Evolutionary conservation across 2,888 invertebrate species (phyloP), one percentile per base, ranked within the genome.

Genomic region (Leucozona laternaria): DNA sequence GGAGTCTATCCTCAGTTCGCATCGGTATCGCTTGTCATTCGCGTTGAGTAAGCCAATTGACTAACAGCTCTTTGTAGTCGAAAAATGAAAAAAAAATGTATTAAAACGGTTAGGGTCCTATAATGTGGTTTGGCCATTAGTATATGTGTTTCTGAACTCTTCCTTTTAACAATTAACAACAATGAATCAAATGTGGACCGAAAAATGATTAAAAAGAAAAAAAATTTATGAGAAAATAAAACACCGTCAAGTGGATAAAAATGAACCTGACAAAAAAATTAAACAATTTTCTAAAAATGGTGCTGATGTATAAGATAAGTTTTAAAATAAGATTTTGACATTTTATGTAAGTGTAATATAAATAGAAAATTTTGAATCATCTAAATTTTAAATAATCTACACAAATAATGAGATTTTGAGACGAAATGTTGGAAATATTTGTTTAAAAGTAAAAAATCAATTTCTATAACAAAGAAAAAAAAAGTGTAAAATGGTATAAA

Each of bases 11-110:
- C 73, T 86, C 53, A 58, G 57, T 64, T 86, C 86, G 79, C 75
- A 73, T 82, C 82, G 73, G 82, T 78, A 37, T 79, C 73, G 78
- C 62, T 79, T 86, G 78, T 82, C 86, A 86, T 82, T 86, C 86
- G 86, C 64, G 75, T 82, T 86, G 58, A 75, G 82, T 75, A 75
- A 79, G 81, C 79, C 78, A 64, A 82, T 78, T 78, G 86, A 79
- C 75, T 68, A 68, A 68, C 66, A 53, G 22, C 25, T 13, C 17
- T 62, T 57, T 13, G 7, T 25, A 8, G 10, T 37, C 22, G 17
- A 68, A 45, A 53, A 68, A 64, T 17, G 1, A 11, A 31, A 66
- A 34, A 50, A 22, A 15, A 20, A 28, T 7, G n/a, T 50, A n/a
- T n/a, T 8, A n/a, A 53, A 53, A 37, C 68, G 68, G 68, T 34